Evolutionary conservation across 2,797 vertebrate genomes (phyloP), one percentile per base, ranked within the genome.

Genomic region (Eutrigla gurnardus): DNA sequence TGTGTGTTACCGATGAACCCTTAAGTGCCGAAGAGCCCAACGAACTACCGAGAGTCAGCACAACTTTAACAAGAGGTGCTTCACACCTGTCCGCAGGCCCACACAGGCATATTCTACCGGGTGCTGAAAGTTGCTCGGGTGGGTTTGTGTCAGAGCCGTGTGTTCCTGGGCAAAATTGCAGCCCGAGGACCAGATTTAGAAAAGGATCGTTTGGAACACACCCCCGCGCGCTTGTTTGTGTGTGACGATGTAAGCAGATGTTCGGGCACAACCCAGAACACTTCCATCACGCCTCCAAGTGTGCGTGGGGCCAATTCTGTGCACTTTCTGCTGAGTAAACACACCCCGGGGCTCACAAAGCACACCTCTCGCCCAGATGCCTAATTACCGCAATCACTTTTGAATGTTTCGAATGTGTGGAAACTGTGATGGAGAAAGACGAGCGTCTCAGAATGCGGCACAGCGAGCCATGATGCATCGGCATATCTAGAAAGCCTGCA

Each of bases 261-360:
- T 88, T 85, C 66, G 36, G 86, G 80, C 77, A 59, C 74, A 73
- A 74, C 63, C 77, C 63, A 49, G 62, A 80, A 72, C 75, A 45
- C 78, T 82, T 78, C 50, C 57, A 77, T 86, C 73, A 65, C 60
- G 81, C 83, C 82, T 68, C 55, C 65, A 58, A 76, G 82, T 82
- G 80, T 82, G 80, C 65, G 37, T 25, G 46, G 71, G 75, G 75
- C 70, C 81, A 73, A 61, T 86, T 86, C 37, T 14, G 42, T 70
- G 49, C 69, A 74, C 83, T 84, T 91, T 90, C 83, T 91, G 90
- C 90, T 88, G 89, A 85, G 77, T 84, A 90, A 87, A 89, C 83
- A 86, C 80, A 86, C 90, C 83, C 72, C 58, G 70, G 73, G 83
- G 79, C 85, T 76, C 64, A 18, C 54, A 78, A 73, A 85, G 80